phyloP scores from a whole-genome alignment of 2,797 vertebrate species.

The Pseudotriccus pelzelni region DNA sequence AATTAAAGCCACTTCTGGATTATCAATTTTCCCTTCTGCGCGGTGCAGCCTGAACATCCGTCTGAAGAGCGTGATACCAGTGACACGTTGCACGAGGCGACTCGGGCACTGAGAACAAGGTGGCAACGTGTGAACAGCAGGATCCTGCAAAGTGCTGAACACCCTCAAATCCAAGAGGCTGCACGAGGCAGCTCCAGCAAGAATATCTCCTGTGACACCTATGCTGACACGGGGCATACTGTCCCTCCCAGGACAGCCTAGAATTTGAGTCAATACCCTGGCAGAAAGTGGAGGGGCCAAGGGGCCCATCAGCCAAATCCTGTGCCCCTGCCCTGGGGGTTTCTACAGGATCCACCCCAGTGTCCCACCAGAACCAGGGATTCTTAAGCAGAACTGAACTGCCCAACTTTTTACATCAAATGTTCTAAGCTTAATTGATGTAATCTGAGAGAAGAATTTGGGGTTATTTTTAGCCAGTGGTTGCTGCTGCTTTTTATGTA shows the following conservation, averaged over 20 bases:
- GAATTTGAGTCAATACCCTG: not conserved
- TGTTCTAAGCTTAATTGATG: slow-evolving; percentile 52
- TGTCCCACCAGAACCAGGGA: not conserved
- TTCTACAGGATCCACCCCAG: not conserved
- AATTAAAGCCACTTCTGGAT: slow-evolving; percentile 63
- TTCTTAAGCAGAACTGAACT: not conserved
- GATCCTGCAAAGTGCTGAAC: not conserved
- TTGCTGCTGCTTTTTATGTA: slow-evolving; percentile 59
- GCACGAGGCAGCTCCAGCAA: not conserved
- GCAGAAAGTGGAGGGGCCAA: not conserved
- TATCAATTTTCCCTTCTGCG: slow-evolving; percentile 53
- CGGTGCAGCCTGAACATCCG: not conserved
- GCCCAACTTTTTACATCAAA: slow-evolving; percentile 11
- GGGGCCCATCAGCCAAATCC: not conserved
- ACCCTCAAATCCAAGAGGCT: not conserved
- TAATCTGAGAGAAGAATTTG: slow-evolving; percentile 60
- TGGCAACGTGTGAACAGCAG: not conserved
- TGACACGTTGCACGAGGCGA: not conserved
- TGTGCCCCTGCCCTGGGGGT: not conserved
- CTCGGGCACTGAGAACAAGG: not conserved
- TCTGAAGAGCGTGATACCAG: not conserved
- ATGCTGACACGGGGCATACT: not conserved
- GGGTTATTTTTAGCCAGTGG: slow-evolving; percentile 61
- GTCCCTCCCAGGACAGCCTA: not conserved
- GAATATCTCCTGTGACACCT: not conserved